Conservation (phyloP, 1,140 invertebrate genomes). For the Xylocopa sonorina region DNA sequence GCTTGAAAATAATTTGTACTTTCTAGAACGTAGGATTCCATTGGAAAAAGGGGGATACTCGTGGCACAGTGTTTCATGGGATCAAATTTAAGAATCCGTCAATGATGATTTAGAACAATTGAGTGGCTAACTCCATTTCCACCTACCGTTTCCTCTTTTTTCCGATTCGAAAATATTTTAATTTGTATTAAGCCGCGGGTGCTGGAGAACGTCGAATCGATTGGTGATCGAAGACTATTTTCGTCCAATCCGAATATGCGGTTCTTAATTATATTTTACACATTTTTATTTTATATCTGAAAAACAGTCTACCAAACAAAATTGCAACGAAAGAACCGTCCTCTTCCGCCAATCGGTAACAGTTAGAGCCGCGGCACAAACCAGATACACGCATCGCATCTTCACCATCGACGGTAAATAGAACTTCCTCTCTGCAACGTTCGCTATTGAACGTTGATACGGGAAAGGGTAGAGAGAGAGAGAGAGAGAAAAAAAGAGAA, state of each 20-base stretch:
- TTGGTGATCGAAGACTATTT: too few relatives aligned
- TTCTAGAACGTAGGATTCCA: neutral
- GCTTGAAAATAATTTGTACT: conserved; percentile 26
- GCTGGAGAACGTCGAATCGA: too few relatives aligned
- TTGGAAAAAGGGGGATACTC: neutral
- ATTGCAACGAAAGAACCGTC: too few relatives aligned
- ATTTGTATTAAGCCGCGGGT: neutral
- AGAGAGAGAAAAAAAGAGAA: neutral
- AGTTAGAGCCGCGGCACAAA: neutral
- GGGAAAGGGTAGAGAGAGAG: neutral
- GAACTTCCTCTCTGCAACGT: neutral
- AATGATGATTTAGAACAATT: neutral
- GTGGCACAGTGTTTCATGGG: neutral
- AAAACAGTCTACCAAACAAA: too few relatives aligned
- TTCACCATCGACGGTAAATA: neutral
- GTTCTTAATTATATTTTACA: too few relatives aligned
- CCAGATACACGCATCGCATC: neutral
- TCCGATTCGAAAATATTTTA: neutral
- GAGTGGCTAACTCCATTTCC: too few relatives aligned
- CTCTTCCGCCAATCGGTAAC: too few relatives aligned
- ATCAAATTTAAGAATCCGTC: conserved; percentile 4
- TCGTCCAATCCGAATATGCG: too few relatives aligned
- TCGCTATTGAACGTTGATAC: neutral
- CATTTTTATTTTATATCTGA: too few relatives aligned
- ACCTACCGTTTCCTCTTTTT: neutral